Evolutionary conservation across 2,888 invertebrate species (phyloP).

Genomic region (Creontiades dilutus): DNA sequence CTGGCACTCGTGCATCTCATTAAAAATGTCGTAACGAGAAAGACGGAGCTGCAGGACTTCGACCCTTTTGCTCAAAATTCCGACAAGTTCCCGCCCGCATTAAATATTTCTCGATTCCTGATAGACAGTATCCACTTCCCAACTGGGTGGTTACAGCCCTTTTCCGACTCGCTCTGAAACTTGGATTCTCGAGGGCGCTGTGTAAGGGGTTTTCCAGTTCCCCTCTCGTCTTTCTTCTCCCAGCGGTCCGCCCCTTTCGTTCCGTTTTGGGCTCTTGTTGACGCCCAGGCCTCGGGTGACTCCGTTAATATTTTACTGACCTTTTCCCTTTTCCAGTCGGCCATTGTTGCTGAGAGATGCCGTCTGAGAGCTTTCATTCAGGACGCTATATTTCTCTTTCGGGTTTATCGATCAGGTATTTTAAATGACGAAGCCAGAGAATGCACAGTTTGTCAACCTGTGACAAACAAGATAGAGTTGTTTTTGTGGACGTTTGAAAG

Average conservation of each 20-base stretch:
- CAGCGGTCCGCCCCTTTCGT: neutral
- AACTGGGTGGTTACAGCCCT: conserved; percentile 24
- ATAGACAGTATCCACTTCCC: neutral
- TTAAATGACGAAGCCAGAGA: too few relatives aligned
- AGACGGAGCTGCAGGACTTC: too few relatives aligned
- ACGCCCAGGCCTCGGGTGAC: conserved; percentile 14
- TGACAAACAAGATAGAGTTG: too few relatives aligned
- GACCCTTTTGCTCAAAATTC: neutral
- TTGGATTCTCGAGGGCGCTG: conserved; percentile 1
- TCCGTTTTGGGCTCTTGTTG: neutral
- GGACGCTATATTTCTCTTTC: neutral
- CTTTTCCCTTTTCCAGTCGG: neutral
- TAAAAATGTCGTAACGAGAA: too few relatives aligned
- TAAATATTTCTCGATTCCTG: neutral
- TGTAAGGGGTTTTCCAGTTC: neutral
- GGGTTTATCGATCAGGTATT: neutral
- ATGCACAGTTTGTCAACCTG: too few relatives aligned
- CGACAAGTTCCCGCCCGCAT: neutral
- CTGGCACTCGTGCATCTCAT: too few relatives aligned
- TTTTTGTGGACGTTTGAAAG: too few relatives aligned
- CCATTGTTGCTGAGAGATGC: conserved; percentile 4
- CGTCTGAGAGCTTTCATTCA: neutral
- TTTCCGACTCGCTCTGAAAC: neutral
- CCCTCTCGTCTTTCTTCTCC: neutral
- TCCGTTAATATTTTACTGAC: conserved; percentile 6